These are phyloP conservation scores for Saccostrea echinata DNA, from an alignment of 1,140 invertebrate genomes.

Conservation along the genomic window DNA sequence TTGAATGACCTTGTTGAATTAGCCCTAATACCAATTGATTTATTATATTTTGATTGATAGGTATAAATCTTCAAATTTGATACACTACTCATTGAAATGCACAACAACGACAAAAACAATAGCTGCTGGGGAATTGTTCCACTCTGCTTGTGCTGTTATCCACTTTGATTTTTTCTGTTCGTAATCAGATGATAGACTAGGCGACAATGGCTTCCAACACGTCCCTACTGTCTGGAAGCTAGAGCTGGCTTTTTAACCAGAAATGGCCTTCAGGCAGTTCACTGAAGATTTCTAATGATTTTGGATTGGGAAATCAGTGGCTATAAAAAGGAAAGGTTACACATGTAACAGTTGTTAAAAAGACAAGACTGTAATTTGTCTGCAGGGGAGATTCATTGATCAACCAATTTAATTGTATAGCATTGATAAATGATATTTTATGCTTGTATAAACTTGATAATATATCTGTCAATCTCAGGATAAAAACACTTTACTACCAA, in stretches of 20 bases:
- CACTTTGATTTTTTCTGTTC: conserved; percentile 10
- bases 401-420: background rate
- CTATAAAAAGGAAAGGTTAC: background rate
- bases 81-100: background rate
- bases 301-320: background rate
- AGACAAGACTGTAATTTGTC: conserved; percentile 1
- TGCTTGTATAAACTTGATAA: conserved; percentile 25
- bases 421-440: conserved; percentile 1
- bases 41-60: background rate
- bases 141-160: background rate
- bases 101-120: background rate
- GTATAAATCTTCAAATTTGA: conserved; percentile 6
- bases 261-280: background rate
- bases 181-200: background rate
- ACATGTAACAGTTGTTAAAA: conserved; percentile 5
- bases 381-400: conserved; percentile 6
- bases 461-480: background rate
- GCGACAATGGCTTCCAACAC: background rate
- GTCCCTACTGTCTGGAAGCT: background rate
- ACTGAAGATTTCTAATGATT: background rate
- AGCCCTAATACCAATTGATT: background rate
- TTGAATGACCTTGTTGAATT: background rate
- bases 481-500: background rate
- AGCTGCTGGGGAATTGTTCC: background rate
- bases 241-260: background rate